Evolutionary conservation across 1,140 invertebrate genomes (phyloP).

Genomic region (Drosophila arawakana): DNA sequence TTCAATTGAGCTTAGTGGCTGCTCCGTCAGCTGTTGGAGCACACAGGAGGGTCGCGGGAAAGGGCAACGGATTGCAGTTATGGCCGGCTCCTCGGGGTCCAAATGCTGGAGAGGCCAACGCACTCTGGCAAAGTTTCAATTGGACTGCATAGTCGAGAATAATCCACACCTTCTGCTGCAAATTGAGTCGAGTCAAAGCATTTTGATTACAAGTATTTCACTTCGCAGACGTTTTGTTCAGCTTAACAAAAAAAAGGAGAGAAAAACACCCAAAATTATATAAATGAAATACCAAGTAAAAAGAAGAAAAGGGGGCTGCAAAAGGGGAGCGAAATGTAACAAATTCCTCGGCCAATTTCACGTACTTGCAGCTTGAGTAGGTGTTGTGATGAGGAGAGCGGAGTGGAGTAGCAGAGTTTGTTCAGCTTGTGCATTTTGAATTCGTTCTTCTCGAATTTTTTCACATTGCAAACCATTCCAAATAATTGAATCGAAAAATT

Average conservation of each 20-base stretch:
- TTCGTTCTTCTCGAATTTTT: constrained; percentile 43
- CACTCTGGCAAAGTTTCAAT: constrained; percentile 45
- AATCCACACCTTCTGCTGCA: constrained; percentile 71
- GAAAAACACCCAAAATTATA: constrained; percentile 10
- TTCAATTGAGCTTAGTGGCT: constrained; percentile 69
- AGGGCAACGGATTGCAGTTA: constrained; percentile 23
- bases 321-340: constrained; percentile 30
- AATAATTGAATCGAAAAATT: constrained; percentile 78
- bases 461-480: constrained; percentile 39
- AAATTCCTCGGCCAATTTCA: constrained; percentile 70
- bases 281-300: constrained; percentile 27
- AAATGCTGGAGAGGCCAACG: constrained; percentile 60
- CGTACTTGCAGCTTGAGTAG: constrained; percentile 43
- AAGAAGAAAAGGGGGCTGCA: constrained; percentile 2
- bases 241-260: constrained; percentile 46
- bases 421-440: constrained; percentile 58
- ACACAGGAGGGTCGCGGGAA: constrained; percentile 5
- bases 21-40: constrained; percentile 3
- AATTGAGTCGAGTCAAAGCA: constrained; percentile 39
- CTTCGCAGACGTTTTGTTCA: constrained; percentile 64
- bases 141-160: constrained; percentile 52
- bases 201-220: constrained; percentile 74
- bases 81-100: constrained; percentile 21
- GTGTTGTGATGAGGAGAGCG: constrained; percentile 1
- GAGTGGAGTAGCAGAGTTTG: constrained; percentile 19